phyloP scores from a whole-genome alignment of 2,797 vertebrate species.

The Phoxinus dragarum region DNA sequence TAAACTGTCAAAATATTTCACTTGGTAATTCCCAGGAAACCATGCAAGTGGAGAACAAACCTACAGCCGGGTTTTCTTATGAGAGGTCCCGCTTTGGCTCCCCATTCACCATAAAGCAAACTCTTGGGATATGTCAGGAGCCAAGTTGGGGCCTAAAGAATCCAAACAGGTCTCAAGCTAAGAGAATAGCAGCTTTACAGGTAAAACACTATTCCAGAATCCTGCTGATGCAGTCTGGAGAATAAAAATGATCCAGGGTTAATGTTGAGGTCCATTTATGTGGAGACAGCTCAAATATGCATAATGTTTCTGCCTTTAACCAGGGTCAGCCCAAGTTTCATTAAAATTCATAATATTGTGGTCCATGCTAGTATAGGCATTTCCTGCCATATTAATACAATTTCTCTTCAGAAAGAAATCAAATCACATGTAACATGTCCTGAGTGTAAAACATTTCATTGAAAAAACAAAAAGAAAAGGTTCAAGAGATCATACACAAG shows the following conservation, averaged over 20 bases:
- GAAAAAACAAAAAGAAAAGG: constrained; percentile 22
- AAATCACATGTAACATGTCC: constrained; percentile 47
- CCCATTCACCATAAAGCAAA: constrained; percentile 52
- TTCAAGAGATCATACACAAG: not conserved
- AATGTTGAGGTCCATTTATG: constrained; percentile 45
- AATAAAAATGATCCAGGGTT: constrained; percentile 40
- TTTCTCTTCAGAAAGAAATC: constrained; percentile 41
- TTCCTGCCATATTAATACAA: constrained; percentile 34
- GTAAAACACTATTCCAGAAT: constrained; percentile 54
- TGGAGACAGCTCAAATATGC: constrained; percentile 41
- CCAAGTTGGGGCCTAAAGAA: constrained; percentile 51
- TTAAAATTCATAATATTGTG: constrained; percentile 51
- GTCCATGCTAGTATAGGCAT: constrained; percentile 42
- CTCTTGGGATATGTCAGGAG: constrained; percentile 46
- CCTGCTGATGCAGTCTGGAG: constrained; percentile 16
- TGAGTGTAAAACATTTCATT: constrained; percentile 23
- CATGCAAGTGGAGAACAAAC: constrained; percentile 31
- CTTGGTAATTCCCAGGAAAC: constrained; percentile 39
- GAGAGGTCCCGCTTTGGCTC: constrained; percentile 33
- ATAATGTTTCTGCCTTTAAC: constrained; percentile 29
- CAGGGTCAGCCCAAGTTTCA: not conserved
- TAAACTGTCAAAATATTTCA: constrained; percentile 36
- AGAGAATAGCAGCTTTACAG: constrained; percentile 48
- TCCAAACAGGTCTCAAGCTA: constrained; percentile 28
- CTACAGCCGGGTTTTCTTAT: constrained; percentile 18